Evolutionary conservation across 2,888 invertebrate genomes (phyloP).

Genomic region (Diarsia brunnea): DNA sequence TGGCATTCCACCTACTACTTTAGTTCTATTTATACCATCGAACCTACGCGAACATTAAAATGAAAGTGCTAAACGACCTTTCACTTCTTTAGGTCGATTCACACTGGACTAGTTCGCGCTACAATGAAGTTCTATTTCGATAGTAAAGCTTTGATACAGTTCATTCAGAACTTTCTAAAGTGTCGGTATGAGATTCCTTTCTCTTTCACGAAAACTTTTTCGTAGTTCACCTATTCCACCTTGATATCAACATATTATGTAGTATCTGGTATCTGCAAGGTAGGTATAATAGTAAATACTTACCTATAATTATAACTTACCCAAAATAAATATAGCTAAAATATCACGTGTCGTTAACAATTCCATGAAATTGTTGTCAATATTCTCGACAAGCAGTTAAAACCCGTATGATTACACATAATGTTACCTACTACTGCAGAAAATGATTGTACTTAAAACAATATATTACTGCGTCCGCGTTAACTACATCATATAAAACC

Average conservation of each 20-base stretch:
- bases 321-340: neutral
- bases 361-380: neutral
- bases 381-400: neutral
- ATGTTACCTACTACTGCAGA: conserved; percentile 10
- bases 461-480: conserved; percentile 47
- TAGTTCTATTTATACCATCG: conserved; percentile 5
- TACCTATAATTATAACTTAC: neutral
- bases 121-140: conserved; percentile 1
- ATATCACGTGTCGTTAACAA: neutral
- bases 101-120: neutral
- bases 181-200: neutral
- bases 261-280: neutral
- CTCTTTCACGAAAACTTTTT: neutral
- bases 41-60: conserved; percentile 8
- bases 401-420: conserved; percentile 3
- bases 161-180: conserved; percentile 37
- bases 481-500: conserved; percentile 58
- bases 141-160: conserved; percentile 4
- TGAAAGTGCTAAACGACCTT: conserved; percentile 27
- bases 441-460: conserved; percentile 26
- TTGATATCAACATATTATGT: neutral
- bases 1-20: neutral
- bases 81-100: conserved; percentile 3
- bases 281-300: neutral
- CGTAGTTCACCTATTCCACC: neutral